phyloP scores from a whole-genome alignment of 1,140 invertebrate genomes.

The Acromyrmex charruanus region DNA sequence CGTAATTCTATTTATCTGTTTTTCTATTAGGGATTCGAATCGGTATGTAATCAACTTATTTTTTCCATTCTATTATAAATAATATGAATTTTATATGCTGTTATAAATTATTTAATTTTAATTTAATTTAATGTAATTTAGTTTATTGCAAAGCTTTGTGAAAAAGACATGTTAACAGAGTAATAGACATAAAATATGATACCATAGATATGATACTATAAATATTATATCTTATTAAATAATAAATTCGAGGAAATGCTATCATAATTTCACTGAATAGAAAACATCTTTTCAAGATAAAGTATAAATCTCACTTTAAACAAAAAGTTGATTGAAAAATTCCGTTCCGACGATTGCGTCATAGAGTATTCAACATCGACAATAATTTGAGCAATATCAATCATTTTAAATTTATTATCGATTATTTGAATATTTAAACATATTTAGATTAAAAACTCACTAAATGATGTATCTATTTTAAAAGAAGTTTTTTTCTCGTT shows the following conservation, averaged over 20 bases:
- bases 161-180: too few species aligned
- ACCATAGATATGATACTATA: too few species aligned
- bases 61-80: neutral
- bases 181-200: too few species aligned
- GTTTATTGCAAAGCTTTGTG: too few species aligned
- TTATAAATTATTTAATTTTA: neutral
- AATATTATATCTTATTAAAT: neutral
- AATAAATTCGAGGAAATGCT: neutral
- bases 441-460: neutral
- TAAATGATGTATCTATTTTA: neutral
- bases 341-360: neutral
- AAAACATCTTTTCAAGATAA: neutral
- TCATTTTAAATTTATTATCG: neutral
- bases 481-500: neutral
- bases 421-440: neutral
- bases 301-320: neutral
- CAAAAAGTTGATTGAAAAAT: slow-evolving; percentile 11
- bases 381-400: neutral
- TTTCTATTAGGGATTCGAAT: neutral
- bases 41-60: neutral
- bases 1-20: neutral
- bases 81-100: too few species aligned
- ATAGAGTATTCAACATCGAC: neutral
- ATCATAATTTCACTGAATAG: slow-evolving; percentile 6
- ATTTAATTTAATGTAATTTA: too few species aligned